Conservation (phyloP, 2,113 vertebrate species). For the Onychostoma macrolepis region DNA sequence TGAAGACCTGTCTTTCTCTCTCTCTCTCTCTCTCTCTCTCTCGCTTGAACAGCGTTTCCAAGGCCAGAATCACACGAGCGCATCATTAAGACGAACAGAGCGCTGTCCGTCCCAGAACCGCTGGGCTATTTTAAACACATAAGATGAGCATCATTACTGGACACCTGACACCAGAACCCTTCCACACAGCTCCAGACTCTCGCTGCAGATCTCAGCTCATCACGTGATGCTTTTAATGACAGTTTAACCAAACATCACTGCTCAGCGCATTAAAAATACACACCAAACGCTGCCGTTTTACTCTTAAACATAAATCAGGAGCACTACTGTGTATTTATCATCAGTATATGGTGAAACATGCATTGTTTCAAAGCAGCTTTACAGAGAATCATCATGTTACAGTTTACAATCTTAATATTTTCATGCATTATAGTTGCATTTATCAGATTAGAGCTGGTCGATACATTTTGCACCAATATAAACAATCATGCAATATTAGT, state of each 20-base stretch:
- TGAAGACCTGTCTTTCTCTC: background rate
- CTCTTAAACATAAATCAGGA: background rate
- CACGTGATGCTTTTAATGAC: background rate
- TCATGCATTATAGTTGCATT: background rate
- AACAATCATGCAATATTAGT: no score
- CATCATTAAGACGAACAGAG: constrained; percentile 3
- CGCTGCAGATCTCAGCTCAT: background rate
- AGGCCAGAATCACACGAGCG: constrained; percentile 3
- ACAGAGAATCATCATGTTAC: no score
- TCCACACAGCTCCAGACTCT: background rate
- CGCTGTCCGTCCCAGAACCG: background rate
- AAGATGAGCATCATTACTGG: constrained; percentile 21
- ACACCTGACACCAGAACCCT: constrained; percentile 26
- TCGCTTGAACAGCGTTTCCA: background rate
- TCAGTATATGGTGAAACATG: no score
- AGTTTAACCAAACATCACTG: background rate
- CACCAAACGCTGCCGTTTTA: background rate
- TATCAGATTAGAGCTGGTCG: background rate
- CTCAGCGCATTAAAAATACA: background rate
- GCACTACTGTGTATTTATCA: background rate
- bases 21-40: background rate
- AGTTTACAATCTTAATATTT: background rate
- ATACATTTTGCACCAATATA: no score
- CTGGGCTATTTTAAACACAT: constrained; percentile 38
- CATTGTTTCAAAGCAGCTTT: no score